Evolutionary conservation across 1,140 invertebrate species (phyloP).

Genomic region (Drosophila nasuta): DNA sequence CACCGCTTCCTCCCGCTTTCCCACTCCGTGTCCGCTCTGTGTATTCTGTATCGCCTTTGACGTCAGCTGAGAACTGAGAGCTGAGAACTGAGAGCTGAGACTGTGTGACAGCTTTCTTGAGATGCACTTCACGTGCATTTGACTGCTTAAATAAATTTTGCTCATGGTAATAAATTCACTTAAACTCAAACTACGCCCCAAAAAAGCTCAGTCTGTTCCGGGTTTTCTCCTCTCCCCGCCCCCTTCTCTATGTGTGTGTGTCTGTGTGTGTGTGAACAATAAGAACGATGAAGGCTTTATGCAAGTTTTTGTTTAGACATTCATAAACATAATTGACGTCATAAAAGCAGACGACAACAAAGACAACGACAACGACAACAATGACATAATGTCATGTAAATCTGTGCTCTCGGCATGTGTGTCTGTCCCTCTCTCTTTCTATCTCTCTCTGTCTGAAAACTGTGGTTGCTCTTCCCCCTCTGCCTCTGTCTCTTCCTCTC

Average conservation of each 20-base stretch:
- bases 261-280: conserved; percentile 30
- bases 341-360: conserved; percentile 73
- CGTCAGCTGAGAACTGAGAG: conserved; percentile 22
- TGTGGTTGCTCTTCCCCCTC: background rate
- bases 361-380: conserved; percentile 73
- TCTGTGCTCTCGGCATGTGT: conserved; percentile 63
- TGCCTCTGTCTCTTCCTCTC: background rate
- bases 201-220: background rate
- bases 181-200: conserved; percentile 71
- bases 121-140: conserved; percentile 81
- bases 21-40: conserved; percentile 12
- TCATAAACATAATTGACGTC: conserved; percentile 83
- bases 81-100: background rate
- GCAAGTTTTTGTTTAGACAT: conserved; percentile 81
- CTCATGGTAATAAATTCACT: conserved; percentile 82
- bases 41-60: conserved; percentile 37
- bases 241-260: background rate
- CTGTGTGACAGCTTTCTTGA: conserved; percentile 76
- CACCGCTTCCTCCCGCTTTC: background rate
- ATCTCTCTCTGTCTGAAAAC: conserved; percentile 1
- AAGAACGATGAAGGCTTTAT: conserved; percentile 66
- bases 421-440: background rate
- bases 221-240: no score
- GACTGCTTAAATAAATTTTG: conserved; percentile 83
- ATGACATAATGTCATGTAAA: conserved; percentile 82